Evolutionary conservation across 2,888 invertebrate species (phyloP).

Genomic region (Nymphalis c-album): DNA sequence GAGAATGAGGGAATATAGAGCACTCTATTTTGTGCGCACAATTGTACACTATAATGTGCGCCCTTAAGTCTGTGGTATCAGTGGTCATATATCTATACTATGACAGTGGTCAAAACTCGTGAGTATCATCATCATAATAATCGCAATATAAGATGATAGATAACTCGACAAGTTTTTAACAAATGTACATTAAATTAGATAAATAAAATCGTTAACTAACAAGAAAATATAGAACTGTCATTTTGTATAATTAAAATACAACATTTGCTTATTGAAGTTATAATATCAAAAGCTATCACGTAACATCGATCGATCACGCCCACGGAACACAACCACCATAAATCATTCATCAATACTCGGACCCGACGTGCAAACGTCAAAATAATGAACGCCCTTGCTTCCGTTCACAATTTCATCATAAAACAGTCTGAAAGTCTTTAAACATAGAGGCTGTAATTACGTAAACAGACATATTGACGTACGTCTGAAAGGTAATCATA

Average conservation of each 20-base stretch:
- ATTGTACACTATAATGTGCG: no score
- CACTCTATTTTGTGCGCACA: no score
- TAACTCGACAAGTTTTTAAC: no score
- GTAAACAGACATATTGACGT: constrained; percentile 79
- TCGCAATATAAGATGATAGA: no score
- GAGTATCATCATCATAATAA: no score
- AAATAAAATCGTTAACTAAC: no score
- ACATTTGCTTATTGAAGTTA: constrained; percentile 54
- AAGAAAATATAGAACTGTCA: constrained; percentile 20
- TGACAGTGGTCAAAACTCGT: no score
- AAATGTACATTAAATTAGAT: no score
- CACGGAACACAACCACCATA: constrained; percentile 60
- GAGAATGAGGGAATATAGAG: no score
- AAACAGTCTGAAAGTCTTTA: constrained; percentile 66
- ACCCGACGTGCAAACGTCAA: constrained; percentile 58
- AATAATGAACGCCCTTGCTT: constrained; percentile 62
- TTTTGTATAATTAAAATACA: constrained; percentile 53
- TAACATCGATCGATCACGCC: constrained; percentile 69
- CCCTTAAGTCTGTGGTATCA: no score
- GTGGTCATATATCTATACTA: no score
- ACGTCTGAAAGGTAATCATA: constrained; percentile 81
- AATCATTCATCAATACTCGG: constrained; percentile 64
- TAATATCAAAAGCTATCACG: constrained; percentile 44
- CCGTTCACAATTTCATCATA: constrained; percentile 61
- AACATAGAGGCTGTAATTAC: constrained; percentile 73